These are phyloP conservation scores for Sakesphorus luctuosus DNA, from an alignment of 2,113 vertebrate genomes.

Conservation along the genomic window DNA sequence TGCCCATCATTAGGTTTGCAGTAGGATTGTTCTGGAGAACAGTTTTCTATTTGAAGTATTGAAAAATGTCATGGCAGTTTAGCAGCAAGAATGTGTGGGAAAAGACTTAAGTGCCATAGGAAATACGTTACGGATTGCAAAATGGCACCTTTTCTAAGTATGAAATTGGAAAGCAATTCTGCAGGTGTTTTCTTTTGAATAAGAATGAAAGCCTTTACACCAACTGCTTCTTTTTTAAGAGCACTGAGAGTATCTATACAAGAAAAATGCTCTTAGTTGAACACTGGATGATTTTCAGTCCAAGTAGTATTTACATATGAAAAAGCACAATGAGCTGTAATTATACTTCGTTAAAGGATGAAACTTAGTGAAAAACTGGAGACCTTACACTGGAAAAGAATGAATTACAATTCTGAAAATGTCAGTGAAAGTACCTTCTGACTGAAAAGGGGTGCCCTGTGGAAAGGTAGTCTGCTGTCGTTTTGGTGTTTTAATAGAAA, in stretches of 20 bases:
- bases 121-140: accelerated
- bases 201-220: not conserved
- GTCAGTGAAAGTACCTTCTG: not conserved
- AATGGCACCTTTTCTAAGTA: not conserved
- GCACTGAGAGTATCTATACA: not conserved
- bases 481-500: not conserved
- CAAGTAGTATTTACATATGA: not conserved
- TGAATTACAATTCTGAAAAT: not conserved
- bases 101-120: not conserved
- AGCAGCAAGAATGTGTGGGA: not conserved
- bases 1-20: not conserved
- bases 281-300: not conserved
- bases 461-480: not conserved
- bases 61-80: not conserved
- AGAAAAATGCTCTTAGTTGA: not conserved
- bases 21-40: not conserved
- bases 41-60: not conserved
- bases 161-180: not conserved
- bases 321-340: not conserved
- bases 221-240: not conserved
- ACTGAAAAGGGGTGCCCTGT: not conserved
- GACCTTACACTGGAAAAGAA: not conserved
- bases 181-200: not conserved
- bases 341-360: not conserved
- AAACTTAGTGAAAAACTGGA: not conserved